These are phyloP conservation scores for Aldabrachelys gigantea DNA, from an alignment of 2,113 vertebrate species.

Conservation along the genomic window DNA sequence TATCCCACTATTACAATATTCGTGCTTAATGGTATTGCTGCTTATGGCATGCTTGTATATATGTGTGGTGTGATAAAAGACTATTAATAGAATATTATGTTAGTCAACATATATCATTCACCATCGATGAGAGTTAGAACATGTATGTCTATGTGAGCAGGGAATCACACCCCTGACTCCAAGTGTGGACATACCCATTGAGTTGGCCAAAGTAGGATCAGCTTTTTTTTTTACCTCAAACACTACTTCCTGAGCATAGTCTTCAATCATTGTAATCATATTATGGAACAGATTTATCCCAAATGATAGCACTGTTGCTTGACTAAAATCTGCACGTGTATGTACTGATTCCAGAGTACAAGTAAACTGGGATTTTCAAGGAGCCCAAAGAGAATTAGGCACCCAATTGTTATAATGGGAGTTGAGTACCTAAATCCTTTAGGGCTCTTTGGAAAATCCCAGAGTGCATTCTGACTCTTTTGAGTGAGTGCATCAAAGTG, in stretches of 20 bases:
- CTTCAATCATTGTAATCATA: neutral
- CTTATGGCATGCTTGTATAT: no score
- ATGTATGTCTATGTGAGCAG: no score
- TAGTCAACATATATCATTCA: no score
- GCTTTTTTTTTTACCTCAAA: neutral
- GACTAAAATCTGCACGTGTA: neutral
- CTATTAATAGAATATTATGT: no score
- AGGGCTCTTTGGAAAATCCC: neutral
- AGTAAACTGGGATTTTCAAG: neutral
- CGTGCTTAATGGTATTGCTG: neutral
- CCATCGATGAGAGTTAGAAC: no score
- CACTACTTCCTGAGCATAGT: neutral
- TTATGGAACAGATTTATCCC: neutral
- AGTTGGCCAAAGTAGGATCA: neutral
- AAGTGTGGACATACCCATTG: neutral
- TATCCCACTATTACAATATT: neutral
- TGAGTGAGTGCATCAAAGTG: rapidly evolving
- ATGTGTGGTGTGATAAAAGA: no score
- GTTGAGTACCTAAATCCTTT: neutral
- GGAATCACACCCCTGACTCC: no score
- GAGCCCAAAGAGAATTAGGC: neutral
- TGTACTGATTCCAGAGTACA: neutral
- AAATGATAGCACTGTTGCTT: neutral
- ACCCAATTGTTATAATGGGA: rapidly evolving
- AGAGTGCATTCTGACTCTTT: neutral